phyloP scores from a whole-genome alignment of 2,797 vertebrate genomes.

The Macropodus opercularis region DNA sequence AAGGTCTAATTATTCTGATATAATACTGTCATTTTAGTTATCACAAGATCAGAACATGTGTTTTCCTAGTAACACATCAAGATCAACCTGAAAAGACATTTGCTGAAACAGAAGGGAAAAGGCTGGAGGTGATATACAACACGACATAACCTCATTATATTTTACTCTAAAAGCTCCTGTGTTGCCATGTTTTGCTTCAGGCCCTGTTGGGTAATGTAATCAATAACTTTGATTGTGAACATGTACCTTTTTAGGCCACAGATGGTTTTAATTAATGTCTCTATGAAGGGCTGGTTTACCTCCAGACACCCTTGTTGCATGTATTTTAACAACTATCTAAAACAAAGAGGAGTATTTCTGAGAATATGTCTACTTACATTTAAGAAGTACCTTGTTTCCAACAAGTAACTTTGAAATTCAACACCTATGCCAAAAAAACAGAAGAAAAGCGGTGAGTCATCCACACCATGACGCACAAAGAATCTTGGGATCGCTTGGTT shows the following conservation, averaged over 20 bases:
- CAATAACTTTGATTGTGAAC: conserved; percentile 39
- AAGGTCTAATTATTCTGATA: conserved; percentile 23
- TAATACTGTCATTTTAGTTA: conserved; percentile 3
- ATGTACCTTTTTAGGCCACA: conserved; percentile 32
- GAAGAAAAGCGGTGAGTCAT: neutral
- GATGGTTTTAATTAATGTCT: conserved; percentile 23
- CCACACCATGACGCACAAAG: neutral
- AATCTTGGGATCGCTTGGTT: neutral
- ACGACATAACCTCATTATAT: conserved; percentile 54
- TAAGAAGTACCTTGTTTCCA: neutral
- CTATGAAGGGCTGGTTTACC: neutral
- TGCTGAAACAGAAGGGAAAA: conserved; percentile 16
- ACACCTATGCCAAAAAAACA: neutral
- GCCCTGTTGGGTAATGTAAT: conserved; percentile 51
- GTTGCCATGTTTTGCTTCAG: conserved; percentile 22
- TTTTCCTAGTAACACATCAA: conserved; percentile 7
- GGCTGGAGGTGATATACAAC: conserved; percentile 8
- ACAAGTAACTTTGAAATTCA: no score
- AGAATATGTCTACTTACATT: neutral
- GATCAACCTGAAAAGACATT: conserved; percentile 35
- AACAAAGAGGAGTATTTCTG: neutral
- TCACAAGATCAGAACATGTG: conserved; percentile 33
- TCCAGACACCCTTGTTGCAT: neutral
- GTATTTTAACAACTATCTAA: neutral
- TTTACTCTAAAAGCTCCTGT: conserved; percentile 43